Conservation (phyloP, 1,140 invertebrate species). For the Drosophila melanica region DNA sequence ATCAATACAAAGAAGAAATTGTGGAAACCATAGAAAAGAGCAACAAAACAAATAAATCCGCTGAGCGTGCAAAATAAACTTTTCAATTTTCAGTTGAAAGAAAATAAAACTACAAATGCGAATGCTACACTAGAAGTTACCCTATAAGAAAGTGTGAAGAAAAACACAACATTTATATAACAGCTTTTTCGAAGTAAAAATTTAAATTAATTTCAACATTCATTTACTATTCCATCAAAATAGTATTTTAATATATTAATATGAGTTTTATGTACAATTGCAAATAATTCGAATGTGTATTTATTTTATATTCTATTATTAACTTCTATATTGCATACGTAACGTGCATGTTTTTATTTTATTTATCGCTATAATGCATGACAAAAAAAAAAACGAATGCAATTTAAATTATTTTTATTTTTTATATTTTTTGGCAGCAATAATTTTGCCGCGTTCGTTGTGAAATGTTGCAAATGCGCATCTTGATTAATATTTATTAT, state of each 20-base stretch:
- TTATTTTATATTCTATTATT: no score
- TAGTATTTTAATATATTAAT: no score
- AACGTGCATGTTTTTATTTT: no score
- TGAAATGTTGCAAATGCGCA: background rate
- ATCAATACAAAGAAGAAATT: conserved; percentile 11
- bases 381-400: background rate
- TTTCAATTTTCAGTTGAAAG: conserved; percentile 21
- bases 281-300: no score
- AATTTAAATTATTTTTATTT: background rate
- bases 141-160: background rate
- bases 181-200: no score
- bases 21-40: conserved; percentile 18
- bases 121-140: background rate
- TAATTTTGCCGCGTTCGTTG: background rate
- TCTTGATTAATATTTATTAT: conserved; percentile 13
- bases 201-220: no score
- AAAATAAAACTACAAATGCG: background rate
- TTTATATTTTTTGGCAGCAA: background rate
- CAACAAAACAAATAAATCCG: background rate
- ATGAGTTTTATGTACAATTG: no score
- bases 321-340: no score
- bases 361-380: background rate
- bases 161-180: no score
- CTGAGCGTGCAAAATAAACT: conserved; percentile 9
- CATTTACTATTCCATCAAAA: no score